Evolutionary conservation across 2,797 vertebrate genomes (phyloP), one percentile per base, ranked within the genome.

Genomic region (Coccyzus lansbergi): DNA sequence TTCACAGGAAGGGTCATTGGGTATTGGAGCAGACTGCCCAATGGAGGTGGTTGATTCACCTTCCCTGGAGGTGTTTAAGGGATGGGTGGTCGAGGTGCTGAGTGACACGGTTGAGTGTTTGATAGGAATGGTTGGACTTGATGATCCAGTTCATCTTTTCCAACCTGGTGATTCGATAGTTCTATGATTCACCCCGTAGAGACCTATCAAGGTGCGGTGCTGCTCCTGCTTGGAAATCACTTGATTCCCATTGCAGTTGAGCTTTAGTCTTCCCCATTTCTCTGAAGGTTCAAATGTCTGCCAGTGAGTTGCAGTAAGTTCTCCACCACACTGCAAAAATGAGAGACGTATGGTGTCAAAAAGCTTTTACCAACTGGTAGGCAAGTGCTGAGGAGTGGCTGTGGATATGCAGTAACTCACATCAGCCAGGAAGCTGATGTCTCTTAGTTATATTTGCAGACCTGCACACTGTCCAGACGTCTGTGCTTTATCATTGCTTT

Each of bases 281-380:
- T 52, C 52, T 52, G 49, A 31, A 18, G 19, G 42, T 63, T 86
- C 76, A 75, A 46, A 48, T 5, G 67, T 83, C 42, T n/a, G 14
- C 29, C 69, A 71, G 7, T 0, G 4, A 49, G 7, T 46, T 58
- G 58, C 42, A 8, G 21, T 11, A 33, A 11, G n/a, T 28, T 71
- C n/a, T 92, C 42, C 48, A 52, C 65, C 69, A 34, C 15, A 5
- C 15, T 55, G 38, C 38, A 83, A 26, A 68, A 86, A 25, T 9
- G 31, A 51, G 36, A 67, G 53, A 63, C 0, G 0, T 44, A 3
- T 29, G 58, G 28, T n/a, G 33, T 33, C 59, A 40, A 40, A 83
- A 83, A 88, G 16, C 29, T 83, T 90, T 65, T 28, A 7, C 8
- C 44, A 88, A 21, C 49, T 86, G 69, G 21, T 24, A 72, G 70